Evolutionary conservation across 1,140 invertebrate genomes (phyloP).

Genomic region (Proales similis): DNA sequence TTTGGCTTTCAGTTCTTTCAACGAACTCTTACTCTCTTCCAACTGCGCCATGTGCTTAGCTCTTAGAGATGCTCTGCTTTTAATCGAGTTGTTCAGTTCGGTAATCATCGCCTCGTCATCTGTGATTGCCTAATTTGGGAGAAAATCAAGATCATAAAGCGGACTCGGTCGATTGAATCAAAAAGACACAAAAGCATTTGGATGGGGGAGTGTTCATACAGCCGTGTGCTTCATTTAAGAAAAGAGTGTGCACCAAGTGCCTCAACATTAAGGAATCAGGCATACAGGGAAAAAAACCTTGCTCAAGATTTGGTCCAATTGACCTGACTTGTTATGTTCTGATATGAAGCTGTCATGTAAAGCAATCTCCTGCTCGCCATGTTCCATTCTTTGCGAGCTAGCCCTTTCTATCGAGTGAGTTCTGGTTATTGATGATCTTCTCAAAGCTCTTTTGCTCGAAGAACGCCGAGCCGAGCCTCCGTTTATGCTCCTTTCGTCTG

Average conservation of each 20-base stretch:
- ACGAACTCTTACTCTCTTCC: slow-evolving; percentile 18
- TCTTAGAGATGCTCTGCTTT: slow-evolving; percentile 25
- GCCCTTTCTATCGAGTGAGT: too few species aligned
- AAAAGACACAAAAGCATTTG: background rate
- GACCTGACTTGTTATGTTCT: too few species aligned
- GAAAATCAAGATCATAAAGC: background rate
- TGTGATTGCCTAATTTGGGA: background rate
- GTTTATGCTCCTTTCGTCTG: slow-evolving; percentile 15
- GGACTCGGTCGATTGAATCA: background rate
- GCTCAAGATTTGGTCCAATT: slow-evolving; percentile 14
- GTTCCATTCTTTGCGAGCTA: too few species aligned
- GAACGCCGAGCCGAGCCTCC: background rate
- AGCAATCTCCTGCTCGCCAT: too few species aligned
- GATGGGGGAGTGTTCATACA: background rate
- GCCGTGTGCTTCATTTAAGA: background rate
- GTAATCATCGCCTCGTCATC: slow-evolving; percentile 23
- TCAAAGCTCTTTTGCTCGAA: slow-evolving; percentile 20
- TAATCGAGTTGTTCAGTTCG: slow-evolving; percentile 5
- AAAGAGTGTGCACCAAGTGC: background rate
- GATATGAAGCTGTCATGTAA: too few species aligned
- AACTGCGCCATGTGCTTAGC: slow-evolving; percentile 30
- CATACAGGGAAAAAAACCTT: slow-evolving; percentile 22
- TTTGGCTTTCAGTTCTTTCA: slow-evolving; percentile 14
- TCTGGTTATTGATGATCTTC: background rate
- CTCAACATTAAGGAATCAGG: background rate